These are phyloP conservation scores for Tympanuchus pallidicinctus DNA, from an alignment of 2,113 vertebrate species.

Conservation along the genomic window DNA sequence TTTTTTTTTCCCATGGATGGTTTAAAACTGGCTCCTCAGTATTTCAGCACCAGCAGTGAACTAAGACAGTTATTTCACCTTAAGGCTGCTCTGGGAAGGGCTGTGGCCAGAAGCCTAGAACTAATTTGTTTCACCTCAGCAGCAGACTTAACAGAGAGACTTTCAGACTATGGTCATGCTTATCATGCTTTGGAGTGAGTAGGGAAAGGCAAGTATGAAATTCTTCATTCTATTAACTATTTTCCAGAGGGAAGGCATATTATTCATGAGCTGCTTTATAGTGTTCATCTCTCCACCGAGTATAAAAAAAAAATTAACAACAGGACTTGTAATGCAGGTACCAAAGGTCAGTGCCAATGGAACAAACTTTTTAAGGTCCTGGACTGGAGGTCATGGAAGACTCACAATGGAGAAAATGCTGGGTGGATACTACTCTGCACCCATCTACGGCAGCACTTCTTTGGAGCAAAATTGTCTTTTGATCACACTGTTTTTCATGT, in stretches of 20 bases:
- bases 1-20: neutral
- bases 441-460: neutral
- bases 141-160: neutral
- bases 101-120: neutral
- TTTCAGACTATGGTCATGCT: neutral
- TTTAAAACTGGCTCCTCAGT: neutral
- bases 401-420: neutral
- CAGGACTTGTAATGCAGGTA: neutral
- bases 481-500: neutral
- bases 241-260: neutral
- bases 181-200: neutral
- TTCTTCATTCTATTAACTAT: too few species aligned
- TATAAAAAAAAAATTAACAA: neutral
- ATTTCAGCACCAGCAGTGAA: neutral
- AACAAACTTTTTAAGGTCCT: rapidly evolving
- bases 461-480: neutral
- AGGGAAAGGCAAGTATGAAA: neutral
- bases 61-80: neutral
- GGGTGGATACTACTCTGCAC: rapidly evolving
- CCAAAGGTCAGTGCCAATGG: neutral
- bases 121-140: neutral
- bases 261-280: neutral
- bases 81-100: neutral
- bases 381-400: neutral
- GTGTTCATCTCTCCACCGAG: neutral